Conservation (phyloP, 2,113 vertebrate genomes). For the Scomber colias region DNA sequence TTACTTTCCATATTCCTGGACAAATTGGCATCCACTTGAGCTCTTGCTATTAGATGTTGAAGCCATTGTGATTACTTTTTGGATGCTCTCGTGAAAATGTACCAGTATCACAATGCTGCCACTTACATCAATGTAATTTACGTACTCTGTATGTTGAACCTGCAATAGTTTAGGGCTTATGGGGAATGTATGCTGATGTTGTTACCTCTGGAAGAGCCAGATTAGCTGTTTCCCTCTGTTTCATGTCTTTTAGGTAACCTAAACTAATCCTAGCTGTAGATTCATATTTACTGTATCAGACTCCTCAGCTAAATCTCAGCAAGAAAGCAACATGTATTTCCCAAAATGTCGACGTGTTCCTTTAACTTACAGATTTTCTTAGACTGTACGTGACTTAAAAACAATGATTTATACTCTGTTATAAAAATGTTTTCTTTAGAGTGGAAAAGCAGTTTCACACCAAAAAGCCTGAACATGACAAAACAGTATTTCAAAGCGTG, state of each 20-base stretch:
- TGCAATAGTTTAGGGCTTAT: no score
- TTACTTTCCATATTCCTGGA: not conserved
- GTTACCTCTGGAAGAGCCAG: not conserved
- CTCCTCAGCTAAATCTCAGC: slow-evolving; percentile 4
- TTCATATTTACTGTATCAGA: not conserved
- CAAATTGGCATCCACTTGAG: not conserved
- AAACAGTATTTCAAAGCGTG: slow-evolving; percentile 54
- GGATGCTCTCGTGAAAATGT: no score
- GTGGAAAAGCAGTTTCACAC: slow-evolving; percentile 66
- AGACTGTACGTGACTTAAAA: slow-evolving; percentile 33
- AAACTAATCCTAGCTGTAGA: not conserved
- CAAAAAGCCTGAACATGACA: slow-evolving; percentile 64
- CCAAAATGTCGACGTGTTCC: slow-evolving; percentile 27
- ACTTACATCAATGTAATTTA: no score
- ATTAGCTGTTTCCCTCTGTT: not conserved
- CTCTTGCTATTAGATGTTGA: not conserved
- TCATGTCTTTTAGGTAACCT: slow-evolving; percentile 3
- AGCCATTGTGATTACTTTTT: no score
- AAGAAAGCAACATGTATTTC: slow-evolving; percentile 29
- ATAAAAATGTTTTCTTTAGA: slow-evolving; percentile 61
- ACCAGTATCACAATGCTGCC: no score
- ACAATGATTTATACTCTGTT: slow-evolving; percentile 39
- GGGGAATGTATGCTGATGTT: not conserved
- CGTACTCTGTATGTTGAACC: no score
- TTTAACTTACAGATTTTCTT: slow-evolving; percentile 21